Conservation (phyloP, 2,797 vertebrate genomes). For the Anas capensis region DNA sequence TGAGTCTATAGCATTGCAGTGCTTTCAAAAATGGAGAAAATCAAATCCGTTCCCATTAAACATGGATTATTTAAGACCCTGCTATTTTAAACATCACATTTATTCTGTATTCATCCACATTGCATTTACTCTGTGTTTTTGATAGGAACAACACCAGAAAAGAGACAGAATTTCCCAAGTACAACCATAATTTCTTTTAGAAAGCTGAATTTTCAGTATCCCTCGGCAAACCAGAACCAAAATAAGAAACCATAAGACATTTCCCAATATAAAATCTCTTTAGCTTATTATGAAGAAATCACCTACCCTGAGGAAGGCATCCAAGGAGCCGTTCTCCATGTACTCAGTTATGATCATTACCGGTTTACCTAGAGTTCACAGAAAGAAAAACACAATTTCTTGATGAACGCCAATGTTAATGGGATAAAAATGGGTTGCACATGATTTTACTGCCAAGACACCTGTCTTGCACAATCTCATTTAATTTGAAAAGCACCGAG, state of each 20-base stretch:
- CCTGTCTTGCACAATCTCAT: slow-evolving; percentile 80
- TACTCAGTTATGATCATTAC: slow-evolving; percentile 99
- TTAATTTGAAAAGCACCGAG: slow-evolving; percentile 80
- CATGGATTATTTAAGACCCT: slow-evolving; percentile 63
- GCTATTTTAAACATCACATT: slow-evolving; percentile 39
- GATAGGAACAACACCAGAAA: not conserved
- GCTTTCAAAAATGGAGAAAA: slow-evolving; percentile 49
- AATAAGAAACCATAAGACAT: not conserved
- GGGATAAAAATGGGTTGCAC: slow-evolving; percentile 79
- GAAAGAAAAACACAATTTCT: slow-evolving; percentile 78
- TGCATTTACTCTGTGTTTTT: not conserved
- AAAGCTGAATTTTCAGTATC: not conserved
- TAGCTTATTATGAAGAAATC: slow-evolving; percentile 60
- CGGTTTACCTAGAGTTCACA: slow-evolving; percentile 91
- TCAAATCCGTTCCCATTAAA: slow-evolving; percentile 51
- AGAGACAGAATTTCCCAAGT: slow-evolving; percentile 2
- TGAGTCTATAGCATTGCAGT: slow-evolving; percentile 35
- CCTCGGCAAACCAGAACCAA: not conserved
- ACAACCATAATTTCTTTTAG: not conserved
- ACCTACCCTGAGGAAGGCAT: slow-evolving; percentile 98
- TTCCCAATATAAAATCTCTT: not conserved
- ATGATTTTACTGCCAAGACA: slow-evolving; percentile 81
- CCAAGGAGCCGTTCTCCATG: slow-evolving; percentile 99
- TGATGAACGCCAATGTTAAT: slow-evolving; percentile 77
- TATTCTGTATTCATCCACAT: not conserved